phyloP scores from a whole-genome alignment of 2,797 vertebrate species.

The Centroberyx gerrardi region DNA sequence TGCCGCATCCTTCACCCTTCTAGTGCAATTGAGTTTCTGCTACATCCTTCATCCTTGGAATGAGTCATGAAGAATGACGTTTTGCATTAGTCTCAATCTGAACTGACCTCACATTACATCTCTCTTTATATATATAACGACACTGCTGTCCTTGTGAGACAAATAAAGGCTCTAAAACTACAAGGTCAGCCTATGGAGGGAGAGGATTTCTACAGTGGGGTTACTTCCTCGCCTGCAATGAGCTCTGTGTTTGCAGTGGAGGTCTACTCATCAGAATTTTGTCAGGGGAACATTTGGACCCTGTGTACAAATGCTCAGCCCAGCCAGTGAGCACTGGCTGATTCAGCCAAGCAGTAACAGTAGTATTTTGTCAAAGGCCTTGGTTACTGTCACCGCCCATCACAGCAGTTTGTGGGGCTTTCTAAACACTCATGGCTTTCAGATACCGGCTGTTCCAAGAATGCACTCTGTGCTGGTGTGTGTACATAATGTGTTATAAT shows the following conservation, averaged over 20 bases:
- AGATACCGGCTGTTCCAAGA: conserved; percentile 31
- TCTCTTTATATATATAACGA: conserved; percentile 31
- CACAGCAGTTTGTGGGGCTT: conserved; percentile 8
- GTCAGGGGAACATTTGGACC: conserved; percentile 31
- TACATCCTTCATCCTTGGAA: conserved; percentile 42
- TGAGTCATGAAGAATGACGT: conserved; percentile 58
- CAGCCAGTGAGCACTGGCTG: conserved; percentile 33
- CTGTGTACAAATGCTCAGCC: conserved; percentile 24
- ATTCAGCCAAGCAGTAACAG: conserved; percentile 23
- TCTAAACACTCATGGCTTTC: conserved; percentile 36
- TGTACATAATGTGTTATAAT: neutral
- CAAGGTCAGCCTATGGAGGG: conserved; percentile 27
- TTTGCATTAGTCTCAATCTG: conserved; percentile 29
- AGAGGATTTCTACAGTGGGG: conserved; percentile 18
- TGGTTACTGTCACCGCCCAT: conserved; percentile 35
- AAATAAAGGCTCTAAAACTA: conserved; percentile 21
- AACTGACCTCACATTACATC: conserved; percentile 38
- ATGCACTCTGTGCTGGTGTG: conserved; percentile 15
- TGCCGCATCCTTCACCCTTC: conserved; percentile 38
- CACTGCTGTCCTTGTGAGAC: conserved; percentile 29
- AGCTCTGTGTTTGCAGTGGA: conserved; percentile 5
- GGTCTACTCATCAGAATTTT: conserved; percentile 30
- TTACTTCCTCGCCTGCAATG: neutral
- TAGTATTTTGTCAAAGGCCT: conserved; percentile 41
- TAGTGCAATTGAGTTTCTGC: conserved; percentile 47